A percentile compares a stretch with the other conserved stretches of the same genome.
Conservation (phyloP, 2,888 invertebrate genomes). For the Chymomyza amoena region DNA sequence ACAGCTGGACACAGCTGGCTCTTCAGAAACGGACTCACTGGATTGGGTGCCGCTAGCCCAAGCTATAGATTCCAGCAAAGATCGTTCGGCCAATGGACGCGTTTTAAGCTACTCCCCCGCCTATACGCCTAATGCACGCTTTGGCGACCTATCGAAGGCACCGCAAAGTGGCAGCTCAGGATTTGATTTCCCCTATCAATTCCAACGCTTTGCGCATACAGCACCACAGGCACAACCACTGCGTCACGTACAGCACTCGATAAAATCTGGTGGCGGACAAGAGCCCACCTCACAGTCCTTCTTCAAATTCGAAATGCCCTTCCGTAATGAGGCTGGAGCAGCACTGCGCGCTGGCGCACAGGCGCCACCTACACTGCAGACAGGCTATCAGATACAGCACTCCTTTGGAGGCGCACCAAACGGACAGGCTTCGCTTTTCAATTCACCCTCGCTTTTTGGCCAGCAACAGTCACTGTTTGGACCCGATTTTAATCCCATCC, state of each 20-base stretch:
- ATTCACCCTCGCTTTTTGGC: conserved; percentile 69
- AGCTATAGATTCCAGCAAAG: conserved; percentile 72
- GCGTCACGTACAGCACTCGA: conserved; percentile 51
- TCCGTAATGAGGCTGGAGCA: conserved; percentile 51
- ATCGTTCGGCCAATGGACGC: conserved; percentile 76
- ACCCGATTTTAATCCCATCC: conserved; percentile 66
- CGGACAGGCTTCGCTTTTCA: conserved; percentile 70
- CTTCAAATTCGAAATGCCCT: conserved; percentile 78
- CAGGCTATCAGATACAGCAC: conserved; percentile 78
- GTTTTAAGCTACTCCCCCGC: conserved; percentile 77
- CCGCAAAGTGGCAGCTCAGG: conserved; percentile 25
- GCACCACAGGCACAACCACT: conserved; percentile 58
- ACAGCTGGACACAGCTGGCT: conserved; percentile 71
- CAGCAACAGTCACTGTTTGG: conserved; percentile 72
- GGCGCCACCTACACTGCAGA: conserved; percentile 72
- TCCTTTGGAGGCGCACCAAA: conserved; percentile 62
- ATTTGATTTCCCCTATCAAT: conserved; percentile 76
- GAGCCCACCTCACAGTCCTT: conserved; percentile 78
- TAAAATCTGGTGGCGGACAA: conserved; percentile 51
- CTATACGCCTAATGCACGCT: conserved; percentile 71
- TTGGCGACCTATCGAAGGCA: conserved; percentile 67
- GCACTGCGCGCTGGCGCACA: conserved; percentile 35
- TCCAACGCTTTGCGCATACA: conserved; percentile 65
- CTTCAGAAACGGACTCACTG: conserved; percentile 64
- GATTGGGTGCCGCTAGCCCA: conserved; percentile 82